phyloP scores from a whole-genome alignment of 2,888 invertebrate species.

The Trichacis sp. region DNA sequence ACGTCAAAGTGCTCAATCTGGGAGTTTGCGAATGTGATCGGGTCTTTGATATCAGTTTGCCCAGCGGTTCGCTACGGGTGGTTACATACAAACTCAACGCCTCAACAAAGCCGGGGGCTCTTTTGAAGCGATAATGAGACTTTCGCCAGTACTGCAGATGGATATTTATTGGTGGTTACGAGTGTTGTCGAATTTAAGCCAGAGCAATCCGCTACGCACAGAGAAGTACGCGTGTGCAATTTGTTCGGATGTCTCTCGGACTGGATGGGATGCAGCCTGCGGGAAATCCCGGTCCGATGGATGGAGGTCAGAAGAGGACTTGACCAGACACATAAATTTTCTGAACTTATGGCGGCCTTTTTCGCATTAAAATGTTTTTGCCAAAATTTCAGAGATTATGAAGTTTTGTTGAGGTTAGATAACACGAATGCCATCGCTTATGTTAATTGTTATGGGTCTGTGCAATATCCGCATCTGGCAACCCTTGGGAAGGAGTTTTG shows the following conservation, averaged over 20 bases:
- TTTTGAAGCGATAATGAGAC: background rate
- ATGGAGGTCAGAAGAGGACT: background rate
- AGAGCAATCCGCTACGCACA: background rate
- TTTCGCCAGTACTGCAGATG: background rate
- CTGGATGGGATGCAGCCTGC: background rate
- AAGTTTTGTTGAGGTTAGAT: slow-evolving; percentile 3
- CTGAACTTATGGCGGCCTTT: slow-evolving; percentile 7
- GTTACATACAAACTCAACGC: background rate
- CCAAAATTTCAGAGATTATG: background rate
- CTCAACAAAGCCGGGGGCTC: background rate
- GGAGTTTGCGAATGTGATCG: background rate
- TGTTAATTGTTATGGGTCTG: slow-evolving; percentile 1
- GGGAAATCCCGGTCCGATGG: background rate
- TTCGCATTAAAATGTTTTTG: slow-evolving; percentile 5
- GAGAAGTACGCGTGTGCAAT: background rate
- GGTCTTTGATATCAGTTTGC: background rate
- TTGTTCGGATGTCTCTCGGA: background rate
- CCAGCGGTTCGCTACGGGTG: background rate
- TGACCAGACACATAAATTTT: slow-evolving; percentile 7
- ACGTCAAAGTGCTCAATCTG: background rate
- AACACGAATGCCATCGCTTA: slow-evolving; percentile 8
- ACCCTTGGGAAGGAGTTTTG: background rate
- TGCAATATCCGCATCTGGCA: slow-evolving; percentile 3
- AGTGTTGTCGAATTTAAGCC: background rate
- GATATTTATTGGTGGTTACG: background rate